Conservation (phyloP, 2,113 vertebrate genomes). For the Gracilinanus agilis region DNA sequence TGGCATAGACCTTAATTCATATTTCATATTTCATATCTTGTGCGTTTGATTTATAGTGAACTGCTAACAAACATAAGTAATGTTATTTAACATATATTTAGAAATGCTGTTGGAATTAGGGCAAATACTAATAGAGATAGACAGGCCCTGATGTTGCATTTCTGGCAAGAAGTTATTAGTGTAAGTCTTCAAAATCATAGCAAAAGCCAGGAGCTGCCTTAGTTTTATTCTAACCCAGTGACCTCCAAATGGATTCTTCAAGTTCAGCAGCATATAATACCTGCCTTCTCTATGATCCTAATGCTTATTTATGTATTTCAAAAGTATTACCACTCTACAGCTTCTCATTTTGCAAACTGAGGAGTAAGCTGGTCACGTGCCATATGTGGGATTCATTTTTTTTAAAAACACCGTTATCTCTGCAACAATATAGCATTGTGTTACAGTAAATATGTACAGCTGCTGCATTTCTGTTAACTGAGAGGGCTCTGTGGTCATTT, state of each 20-base stretch:
- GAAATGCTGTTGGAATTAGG: constrained; percentile 36
- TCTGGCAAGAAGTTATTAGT: constrained; percentile 46
- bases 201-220: constrained; percentile 60
- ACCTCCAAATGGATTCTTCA: constrained; percentile 69
- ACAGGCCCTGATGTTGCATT: constrained; percentile 12
- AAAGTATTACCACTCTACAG: constrained; percentile 86
- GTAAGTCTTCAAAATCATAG: constrained; percentile 40
- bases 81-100: constrained; percentile 46
- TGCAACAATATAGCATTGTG: constrained; percentile 85
- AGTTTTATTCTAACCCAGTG: constrained; percentile 70
- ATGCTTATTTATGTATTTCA: constrained; percentile 86
- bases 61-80: constrained; percentile 11
- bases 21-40: constrained; percentile 35
- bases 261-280: constrained; percentile 54
- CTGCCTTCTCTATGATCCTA: constrained; percentile 78
- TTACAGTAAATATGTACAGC: constrained; percentile 93
- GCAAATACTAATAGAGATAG: constrained; percentile 21
- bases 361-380: constrained; percentile 85
- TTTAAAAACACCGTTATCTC: constrained; percentile 80
- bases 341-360: constrained; percentile 86
- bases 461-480: constrained; percentile 90
- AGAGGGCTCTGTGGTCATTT: constrained; percentile 91
- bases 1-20: constrained; percentile 66
- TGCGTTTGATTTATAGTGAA: constrained; percentile 51
- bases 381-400: constrained; percentile 84